Conservation (phyloP, 2,888 invertebrate species). For the Morpho deidamia region DNA sequence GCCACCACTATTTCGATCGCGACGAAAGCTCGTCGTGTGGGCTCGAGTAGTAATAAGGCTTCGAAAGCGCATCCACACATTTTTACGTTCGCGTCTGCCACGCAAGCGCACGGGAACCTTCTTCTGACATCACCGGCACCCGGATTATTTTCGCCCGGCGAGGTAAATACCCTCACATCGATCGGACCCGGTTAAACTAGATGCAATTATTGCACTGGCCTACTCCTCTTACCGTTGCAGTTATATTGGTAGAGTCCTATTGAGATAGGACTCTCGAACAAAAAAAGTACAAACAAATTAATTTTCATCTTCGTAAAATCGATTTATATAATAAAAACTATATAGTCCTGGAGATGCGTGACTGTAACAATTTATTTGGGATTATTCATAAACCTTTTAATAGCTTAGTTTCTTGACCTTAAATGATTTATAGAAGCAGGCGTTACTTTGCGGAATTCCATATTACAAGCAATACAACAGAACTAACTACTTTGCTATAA, state of each 20-base stretch:
- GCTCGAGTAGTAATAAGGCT: conserved; percentile 36
- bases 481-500: no score
- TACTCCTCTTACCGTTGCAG: conserved; percentile 57
- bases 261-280: conserved; percentile 16
- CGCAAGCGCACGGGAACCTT: conserved; percentile 35
- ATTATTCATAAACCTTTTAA: no score
- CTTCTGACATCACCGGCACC: conserved; percentile 73
- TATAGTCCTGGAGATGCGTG: no score
- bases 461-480: no score
- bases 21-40: conserved; percentile 34
- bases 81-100: conserved; percentile 34
- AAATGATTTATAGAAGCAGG: no score
- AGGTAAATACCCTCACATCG: conserved; percentile 79
- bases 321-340: no score
- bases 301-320: no score
- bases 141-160: conserved; percentile 77
- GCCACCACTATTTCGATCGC: conserved; percentile 23
- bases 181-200: conserved; percentile 74
- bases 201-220: conserved; percentile 77
- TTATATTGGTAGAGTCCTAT: conserved; percentile 34
- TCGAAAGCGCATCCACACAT: conserved; percentile 38
- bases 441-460: no score
- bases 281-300: no score
- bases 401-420: no score
- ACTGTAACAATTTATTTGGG: no score